Base-by-base conservation (phyloP, 2,888 invertebrate species). In the Andricus curvator region DNA sequence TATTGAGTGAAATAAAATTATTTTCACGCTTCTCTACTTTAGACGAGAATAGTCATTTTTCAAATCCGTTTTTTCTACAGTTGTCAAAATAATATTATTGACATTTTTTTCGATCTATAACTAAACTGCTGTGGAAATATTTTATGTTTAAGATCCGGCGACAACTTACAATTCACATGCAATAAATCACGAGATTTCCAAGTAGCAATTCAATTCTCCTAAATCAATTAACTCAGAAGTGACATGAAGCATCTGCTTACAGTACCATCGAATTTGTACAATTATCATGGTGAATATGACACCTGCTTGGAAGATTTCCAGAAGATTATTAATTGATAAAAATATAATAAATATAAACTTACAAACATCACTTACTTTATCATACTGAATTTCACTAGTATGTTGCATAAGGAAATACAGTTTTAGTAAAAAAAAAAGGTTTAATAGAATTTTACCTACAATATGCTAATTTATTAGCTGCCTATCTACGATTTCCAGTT, bases 131-230 rank as follows among this genome's bases (percentile, higher is more conserved):
- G 17, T 70, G 29, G 17, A 48, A 48, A 22, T 51, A 48, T 29
- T 70, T 29, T 13, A 20, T 13, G 15, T 15, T 15, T 11, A 37
- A 29, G 2, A 41, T 9, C 37, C 5, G 4, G n/a, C 41, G n/a
- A 22, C 22, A 2, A 15, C 25, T 17, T 48, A 48, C 15, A 70
- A 44, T 29, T 56, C 9, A 9, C 8, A 25, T 20, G 4, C 20
- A 29, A 29, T 51, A 51, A 51, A 70, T 51, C 48, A 51, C 5
- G 17, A 70, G 70, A 70, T 51, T 70, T 70, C 17, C 1, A 9
- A 48, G 6, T 51, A 48, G 48, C 29, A 25, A 70, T 70, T 70
- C 48, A 70, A 51, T 48, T 70, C 48, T 48, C 25, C 25, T 51
- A 56, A 70, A 70, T 70, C 22, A 48, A 41, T 48, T 25, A 68